Evolutionary conservation across 2,888 invertebrate genomes (phyloP), one percentile per base, ranked within the genome.

Genomic region (Junonia oenone): DNA sequence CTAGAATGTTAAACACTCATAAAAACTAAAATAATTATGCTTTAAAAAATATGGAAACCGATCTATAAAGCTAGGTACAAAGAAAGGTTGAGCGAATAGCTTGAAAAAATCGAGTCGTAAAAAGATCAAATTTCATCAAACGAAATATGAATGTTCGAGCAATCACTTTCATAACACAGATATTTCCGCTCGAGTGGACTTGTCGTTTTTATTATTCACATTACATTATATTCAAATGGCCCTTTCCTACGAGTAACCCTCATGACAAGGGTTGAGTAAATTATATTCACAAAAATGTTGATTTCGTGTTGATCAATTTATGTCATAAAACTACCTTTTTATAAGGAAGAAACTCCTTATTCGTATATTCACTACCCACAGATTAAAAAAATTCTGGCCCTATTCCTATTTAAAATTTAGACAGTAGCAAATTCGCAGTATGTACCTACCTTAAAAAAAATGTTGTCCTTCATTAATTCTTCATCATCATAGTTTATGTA

Each of bases 191-290:
- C n/a, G 17, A 9, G 9, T 17, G 17, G 35, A n/a, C 15, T 8
- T 3, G 13, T n/a, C 19, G 15, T 49, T 51, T 51, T 51, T 51
- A 51, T 51, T 51, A 45, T 35, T 40, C 35, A 35, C 27, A 27
- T 51, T 45, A 35, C 45, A 51, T 51, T 11, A 31, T 17, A 22
- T 45, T 51, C 51, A 51, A 45, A 51, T 51, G 35, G 43, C 26
- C 17, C 26, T 26, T 17, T 38, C 17, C 45, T 19, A 22, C 22
- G 22, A 22, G 22, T 22, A 51, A 51, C 27, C 35, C 45, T 51
- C 26, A 45, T 45, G 45, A 51, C 35, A 45, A 45, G 45, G 45
- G 33, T 5, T 38, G 17, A 38, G 17, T 40, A 17, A 5, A 40
- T 40, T 11, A 40, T 17, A 11, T 40, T 40, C 1, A 19, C 3